Evolutionary conservation across 2,888 invertebrate species (phyloP), one percentile per base, ranked within the genome.

Genomic region (Drosophila histrio): DNA sequence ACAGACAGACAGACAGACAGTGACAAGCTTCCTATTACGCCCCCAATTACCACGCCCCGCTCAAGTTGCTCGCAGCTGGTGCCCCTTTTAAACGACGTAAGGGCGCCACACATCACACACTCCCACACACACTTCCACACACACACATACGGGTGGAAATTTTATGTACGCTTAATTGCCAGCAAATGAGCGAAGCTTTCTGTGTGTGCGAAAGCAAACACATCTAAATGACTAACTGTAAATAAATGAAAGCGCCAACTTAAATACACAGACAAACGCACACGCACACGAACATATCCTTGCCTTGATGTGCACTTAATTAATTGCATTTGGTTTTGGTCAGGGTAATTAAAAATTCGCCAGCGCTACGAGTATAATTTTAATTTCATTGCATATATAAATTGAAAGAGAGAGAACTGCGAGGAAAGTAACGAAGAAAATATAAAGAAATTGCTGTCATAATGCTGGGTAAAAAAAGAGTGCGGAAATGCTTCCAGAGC

Each of bases 111-210:
- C 41, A 49, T 9, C 24, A 44, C 34, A 50, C 43, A 58, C 50
- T 46, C 50, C 46, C 22, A 21, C n/a, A 38, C 15, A 32, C 52
- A 30, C 32, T n/a, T 19, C 22, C 60, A 57, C 28, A 21, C 43
- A 3, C 38, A 21, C 41, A 38, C 17, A 56, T 39, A 72, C 52
- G 56, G 58, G 54, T 46, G 54, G 59, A 60, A 61, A 70, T 79
- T 79, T 79, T 69, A 80, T 79, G 72, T 76, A 63, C 77, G 68
- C 79, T 82, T 88, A 87, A 87, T 87, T 87, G 88, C 87, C 73
- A 70, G 73, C 76, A 86, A 86, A 88, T 81, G 79, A 79, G 84
- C 76, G 80, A 62, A 69, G 82, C 63, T 68, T 67, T 70, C 63
- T 61, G 46, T 61, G 65, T 65, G 62, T 64, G 66, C 44, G 44